Evolutionary conservation across 2,888 invertebrate genomes (phyloP).

Genomic region (Synanthedon formicaeformis): DNA sequence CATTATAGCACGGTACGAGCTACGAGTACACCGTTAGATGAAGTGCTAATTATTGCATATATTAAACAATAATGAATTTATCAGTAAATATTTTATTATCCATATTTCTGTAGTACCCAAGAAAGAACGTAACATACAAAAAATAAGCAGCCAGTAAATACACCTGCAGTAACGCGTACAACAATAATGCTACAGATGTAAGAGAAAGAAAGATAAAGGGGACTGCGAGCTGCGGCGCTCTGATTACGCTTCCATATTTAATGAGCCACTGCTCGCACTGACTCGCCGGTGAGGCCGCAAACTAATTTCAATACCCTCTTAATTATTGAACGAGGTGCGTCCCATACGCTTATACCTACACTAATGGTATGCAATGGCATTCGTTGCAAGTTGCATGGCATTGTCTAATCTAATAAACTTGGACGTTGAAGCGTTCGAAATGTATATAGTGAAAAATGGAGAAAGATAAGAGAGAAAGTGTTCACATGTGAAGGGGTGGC

Average conservation of each 20-base stretch:
- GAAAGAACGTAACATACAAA: no score
- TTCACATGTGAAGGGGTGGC: conserved; percentile 52
- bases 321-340: conserved; percentile 33
- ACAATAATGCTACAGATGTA: conserved; percentile 31
- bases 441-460: conserved; percentile 37
- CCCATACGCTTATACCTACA: not conserved
- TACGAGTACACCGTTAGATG: no score
- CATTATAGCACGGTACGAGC: no score
- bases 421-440: no score
- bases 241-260: conserved; percentile 66
- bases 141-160: not conserved
- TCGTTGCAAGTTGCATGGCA: no score
- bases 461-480: conserved; percentile 57
- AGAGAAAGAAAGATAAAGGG: conserved; percentile 34
- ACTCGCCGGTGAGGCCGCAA: conserved; percentile 38
- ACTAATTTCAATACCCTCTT: conserved; percentile 58
- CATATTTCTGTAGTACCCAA: no score
- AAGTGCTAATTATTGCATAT: no score
- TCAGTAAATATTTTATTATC: no score
- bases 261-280: conserved; percentile 55
- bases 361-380: not conserved
- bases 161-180: conserved; percentile 6
- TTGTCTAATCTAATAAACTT: no score
- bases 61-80: no score
- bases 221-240: conserved; percentile 46